phyloP scores from a whole-genome alignment of 2,113 vertebrate genomes.

The Peromyscus californicus region DNA sequence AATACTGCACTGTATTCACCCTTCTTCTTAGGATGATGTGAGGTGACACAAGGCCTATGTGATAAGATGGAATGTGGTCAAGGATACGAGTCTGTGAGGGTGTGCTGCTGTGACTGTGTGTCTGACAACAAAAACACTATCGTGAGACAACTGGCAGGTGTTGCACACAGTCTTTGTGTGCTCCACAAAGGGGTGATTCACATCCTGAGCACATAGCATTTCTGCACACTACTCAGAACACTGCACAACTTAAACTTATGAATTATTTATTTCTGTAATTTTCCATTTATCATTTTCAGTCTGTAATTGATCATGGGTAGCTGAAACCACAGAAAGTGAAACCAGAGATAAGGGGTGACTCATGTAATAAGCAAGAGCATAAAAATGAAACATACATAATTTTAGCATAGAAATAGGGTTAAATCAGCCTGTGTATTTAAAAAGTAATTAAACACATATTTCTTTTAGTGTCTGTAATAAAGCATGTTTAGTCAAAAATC shows the following conservation, averaged over 20 bases:
- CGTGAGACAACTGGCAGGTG: not conserved
- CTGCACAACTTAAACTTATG: not conserved
- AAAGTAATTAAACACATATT: conserved; percentile 38
- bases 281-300: not conserved
- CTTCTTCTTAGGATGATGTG: not conserved
- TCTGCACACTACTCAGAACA: not conserved
- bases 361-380: not conserved
- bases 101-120: not conserved
- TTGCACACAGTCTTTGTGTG: not conserved
- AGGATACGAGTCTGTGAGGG: too few relatives aligned
- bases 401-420: conserved; percentile 26
- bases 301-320: conserved; percentile 5
- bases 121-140: too few relatives aligned
- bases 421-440: not conserved
- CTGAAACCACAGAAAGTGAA: conserved; percentile 3
- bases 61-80: too few relatives aligned
- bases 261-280: conserved; percentile 49
- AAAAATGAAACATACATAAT: conserved; percentile 33
- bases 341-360: not conserved
- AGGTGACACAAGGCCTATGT: not conserved
- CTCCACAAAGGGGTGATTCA: not conserved
- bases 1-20: not conserved
- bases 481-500: not conserved
- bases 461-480: conserved; percentile 40
- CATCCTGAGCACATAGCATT: not conserved